Percentiles rank a stretch among this genome's conserved stretches.
phyloP scores from a whole-genome alignment of 2,113 vertebrate species.

The Elephantulus edwardii region DNA sequence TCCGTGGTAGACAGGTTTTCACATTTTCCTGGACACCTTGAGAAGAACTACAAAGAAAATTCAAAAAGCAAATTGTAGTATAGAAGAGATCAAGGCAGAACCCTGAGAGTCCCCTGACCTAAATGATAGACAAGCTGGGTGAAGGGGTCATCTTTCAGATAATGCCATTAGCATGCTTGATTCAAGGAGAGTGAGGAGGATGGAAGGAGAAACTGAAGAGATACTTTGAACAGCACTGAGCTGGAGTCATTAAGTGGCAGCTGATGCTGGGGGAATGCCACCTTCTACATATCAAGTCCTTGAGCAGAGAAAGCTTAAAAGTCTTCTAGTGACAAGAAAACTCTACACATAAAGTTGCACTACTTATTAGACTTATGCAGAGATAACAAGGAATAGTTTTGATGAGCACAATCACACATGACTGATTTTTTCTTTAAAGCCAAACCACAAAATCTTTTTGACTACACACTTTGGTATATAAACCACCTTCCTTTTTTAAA shows the following conservation, averaged over 20 bases:
- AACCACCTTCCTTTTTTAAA: slow-evolving; percentile 56
- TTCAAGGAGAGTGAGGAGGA: slow-evolving; percentile 55
- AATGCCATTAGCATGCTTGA: slow-evolving; percentile 41
- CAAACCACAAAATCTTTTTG: slow-evolving; percentile 61
- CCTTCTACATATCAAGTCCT: background rate
- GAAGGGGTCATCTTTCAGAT: slow-evolving; percentile 67
- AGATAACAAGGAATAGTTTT: slow-evolving; percentile 49
- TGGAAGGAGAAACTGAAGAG: slow-evolving; percentile 37
- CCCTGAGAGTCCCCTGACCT: slow-evolving; percentile 12
- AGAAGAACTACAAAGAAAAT: background rate
- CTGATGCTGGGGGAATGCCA: background rate
- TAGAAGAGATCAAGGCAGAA: slow-evolving; percentile 58
- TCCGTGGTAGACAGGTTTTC: background rate
- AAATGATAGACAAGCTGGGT: slow-evolving; percentile 24
- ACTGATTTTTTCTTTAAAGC: slow-evolving; percentile 52
- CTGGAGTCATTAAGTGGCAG: background rate
- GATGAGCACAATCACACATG: slow-evolving; percentile 31
- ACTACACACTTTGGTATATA: slow-evolving; percentile 61
- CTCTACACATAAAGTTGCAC: slow-evolving; percentile 49
- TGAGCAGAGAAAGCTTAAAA: background rate
- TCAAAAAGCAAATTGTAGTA: slow-evolving; percentile 57
- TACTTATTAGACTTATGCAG: slow-evolving; percentile 33
- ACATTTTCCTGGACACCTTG: background rate
- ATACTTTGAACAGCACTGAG: background rate
- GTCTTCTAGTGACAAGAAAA: background rate